phyloP scores from a whole-genome alignment of 2,888 invertebrate species.

The Erebia aethiops region DNA sequence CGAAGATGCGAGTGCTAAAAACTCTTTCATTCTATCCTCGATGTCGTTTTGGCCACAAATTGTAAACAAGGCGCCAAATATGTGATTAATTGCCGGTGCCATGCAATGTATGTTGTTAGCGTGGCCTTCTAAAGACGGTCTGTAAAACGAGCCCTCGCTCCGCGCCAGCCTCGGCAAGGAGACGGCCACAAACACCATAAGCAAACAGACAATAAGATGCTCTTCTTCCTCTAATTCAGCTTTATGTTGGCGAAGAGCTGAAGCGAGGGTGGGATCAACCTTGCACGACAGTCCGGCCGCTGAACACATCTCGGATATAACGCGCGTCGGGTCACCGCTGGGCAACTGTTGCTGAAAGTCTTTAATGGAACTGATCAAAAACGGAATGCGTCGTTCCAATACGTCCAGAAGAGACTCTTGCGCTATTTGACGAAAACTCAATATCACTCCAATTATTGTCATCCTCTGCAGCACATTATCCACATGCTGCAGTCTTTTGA shows the following conservation, averaged over 20 bases:
- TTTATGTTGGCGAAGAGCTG: conserved; percentile 94
- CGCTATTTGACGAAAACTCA: conserved; percentile 96
- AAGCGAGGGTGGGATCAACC: conserved; percentile 97
- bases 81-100: conserved; percentile 97
- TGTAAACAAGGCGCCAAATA: conserved; percentile 98
- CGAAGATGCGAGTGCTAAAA: conserved; percentile 95
- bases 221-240: conserved; percentile 95
- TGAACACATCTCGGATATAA: conserved; percentile 98
- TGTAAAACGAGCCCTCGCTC: conserved; percentile 94
- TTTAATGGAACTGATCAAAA: conserved; percentile 95
- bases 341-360: conserved; percentile 97
- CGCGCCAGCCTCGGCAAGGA: conserved; percentile 97
- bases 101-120: conserved; percentile 99
- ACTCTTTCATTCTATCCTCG: conserved; percentile 99
- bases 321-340: conserved; percentile 93
- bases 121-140: conserved; percentile 94
- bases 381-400: conserved; percentile 96
- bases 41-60: conserved; percentile 98
- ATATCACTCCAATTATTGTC: conserved; percentile 98
- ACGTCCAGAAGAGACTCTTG: conserved; percentile 97
- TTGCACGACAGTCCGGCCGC: conserved; percentile 97
- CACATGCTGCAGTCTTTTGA: conserved; percentile 93
- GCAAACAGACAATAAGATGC: conserved; percentile 94
- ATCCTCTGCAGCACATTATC: conserved; percentile 98
- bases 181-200: conserved; percentile 99